Conservation (phyloP, 2,888 invertebrate species). For the Netelia fuscicornis region DNA sequence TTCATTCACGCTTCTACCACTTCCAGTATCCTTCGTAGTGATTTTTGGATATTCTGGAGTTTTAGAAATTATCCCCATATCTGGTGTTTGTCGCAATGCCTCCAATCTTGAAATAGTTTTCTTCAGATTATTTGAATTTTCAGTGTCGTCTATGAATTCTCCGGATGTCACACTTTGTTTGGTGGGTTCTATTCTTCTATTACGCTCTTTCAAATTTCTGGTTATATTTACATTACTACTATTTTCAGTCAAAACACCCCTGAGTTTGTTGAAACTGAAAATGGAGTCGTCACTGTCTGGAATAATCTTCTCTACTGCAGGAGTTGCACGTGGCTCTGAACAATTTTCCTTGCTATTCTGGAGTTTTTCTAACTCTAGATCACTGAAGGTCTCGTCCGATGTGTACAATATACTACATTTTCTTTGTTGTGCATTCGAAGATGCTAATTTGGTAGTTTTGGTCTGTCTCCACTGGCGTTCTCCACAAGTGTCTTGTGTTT, state of each 20-base stretch:
- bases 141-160: background rate
- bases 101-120: conserved; percentile 13
- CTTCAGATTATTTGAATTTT: background rate
- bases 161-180: background rate
- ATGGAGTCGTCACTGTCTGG: conserved; percentile 35
- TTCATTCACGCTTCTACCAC: background rate
- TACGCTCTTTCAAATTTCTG: background rate
- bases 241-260: conserved; percentile 50
- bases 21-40: background rate
- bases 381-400: conserved; percentile 72
- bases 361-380: conserved; percentile 1
- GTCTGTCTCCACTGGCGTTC: conserved; percentile 20
- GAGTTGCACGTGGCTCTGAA: background rate
- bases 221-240: conserved; percentile 21
- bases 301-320: background rate
- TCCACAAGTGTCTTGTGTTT: conserved; percentile 11
- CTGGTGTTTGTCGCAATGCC: conserved; percentile 3
- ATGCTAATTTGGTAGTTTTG: conserved; percentile 50
- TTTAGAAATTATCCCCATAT: conserved; percentile 6
- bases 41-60: background rate
- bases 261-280: conserved; percentile 16
- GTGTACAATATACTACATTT: conserved; percentile 65
- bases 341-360: conserved; percentile 32
- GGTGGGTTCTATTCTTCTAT: background rate
- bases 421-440: conserved; percentile 44